Evolutionary conservation across 92 coral and sea anemone genomes (phyloP), one percentile per base, ranked within the genome.

Genomic region (Umimayanthus chanpuru): DNA sequence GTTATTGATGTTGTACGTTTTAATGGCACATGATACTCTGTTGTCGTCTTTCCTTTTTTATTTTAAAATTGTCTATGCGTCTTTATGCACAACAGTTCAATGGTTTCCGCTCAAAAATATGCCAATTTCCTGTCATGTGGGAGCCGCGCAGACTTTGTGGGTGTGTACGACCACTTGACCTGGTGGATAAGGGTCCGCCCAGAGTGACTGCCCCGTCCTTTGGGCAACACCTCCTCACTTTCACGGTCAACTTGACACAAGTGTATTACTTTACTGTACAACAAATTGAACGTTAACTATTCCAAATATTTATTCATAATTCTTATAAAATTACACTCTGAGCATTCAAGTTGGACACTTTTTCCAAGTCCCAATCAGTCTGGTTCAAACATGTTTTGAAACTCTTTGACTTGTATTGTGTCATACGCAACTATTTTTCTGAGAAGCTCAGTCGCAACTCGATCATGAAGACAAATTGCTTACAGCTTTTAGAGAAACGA

Each of bases 131-230:
- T 78, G 16, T 53, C 3, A 6, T 11, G 55, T 77, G 81, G 81
- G 66, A 78, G 66, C 40, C 61, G 25, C 47, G 20, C 79, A 75
- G n/a, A 36, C 30, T 39, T 75, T 39, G 79, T 75, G 79, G 79
- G 79, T 75, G 50, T 40, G 15, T 32, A 32, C 79, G 44, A 78
- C 0, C 66, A 78, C 66, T 78, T 78, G 82, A 78, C 82, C 66
- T 30, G 39, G 82, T 26, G 11, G 14, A 47, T 16, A 20, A 25
- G 82, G 25, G 77, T 53, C 67, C n/a, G 66, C 28, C 61, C 10
- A 11, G 9, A 28, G 23, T 75, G 18, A 75, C 79, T 25, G 47
- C 79, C n/a, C 26, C 29, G 2, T 21, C 79, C 47, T 39, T 75
- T 12, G 18, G 25, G 29, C 4, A 4, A 39, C 79, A 39, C 50